Percentiles rank a stretch among this genome's conserved stretches.
These are phyloP conservation scores for Branchellion lobata DNA, from an alignment of 2,888 invertebrate genomes.

Conservation along the genomic window DNA sequence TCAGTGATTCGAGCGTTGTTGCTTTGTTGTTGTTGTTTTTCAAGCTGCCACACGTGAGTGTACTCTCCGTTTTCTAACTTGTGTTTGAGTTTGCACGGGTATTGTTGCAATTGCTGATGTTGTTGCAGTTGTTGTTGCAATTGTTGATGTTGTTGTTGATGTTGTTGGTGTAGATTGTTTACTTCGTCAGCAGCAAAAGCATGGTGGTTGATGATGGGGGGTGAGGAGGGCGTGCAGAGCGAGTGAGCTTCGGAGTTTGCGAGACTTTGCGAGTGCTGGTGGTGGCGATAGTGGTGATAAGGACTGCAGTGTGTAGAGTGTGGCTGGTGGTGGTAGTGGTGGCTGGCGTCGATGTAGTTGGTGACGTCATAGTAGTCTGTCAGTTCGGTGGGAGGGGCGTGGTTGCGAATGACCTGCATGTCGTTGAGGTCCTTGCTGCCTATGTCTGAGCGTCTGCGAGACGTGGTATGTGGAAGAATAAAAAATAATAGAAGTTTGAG, in stretches of 20 bases:
- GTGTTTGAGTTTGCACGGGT: constrained; percentile 41
- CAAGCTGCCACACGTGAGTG: constrained; percentile 50
- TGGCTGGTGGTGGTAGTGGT: constrained; percentile 20
- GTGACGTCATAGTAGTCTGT: constrained; percentile 35
- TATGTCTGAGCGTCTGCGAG: neutral
- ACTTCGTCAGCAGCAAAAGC: neutral
- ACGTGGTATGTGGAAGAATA: no score
- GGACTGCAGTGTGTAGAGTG: constrained; percentile 12
- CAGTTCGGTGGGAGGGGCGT: constrained; percentile 33
- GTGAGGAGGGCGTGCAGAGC: neutral
- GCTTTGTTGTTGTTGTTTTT: constrained; percentile 19
- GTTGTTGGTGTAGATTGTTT: constrained; percentile 23
- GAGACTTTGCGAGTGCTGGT: constrained; percentile 1
- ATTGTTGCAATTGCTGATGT: constrained; percentile 21
- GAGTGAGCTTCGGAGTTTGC: neutral
- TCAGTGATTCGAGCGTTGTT: no score
- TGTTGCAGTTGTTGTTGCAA: constrained; percentile 36
- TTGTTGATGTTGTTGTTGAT: constrained; percentile 37
- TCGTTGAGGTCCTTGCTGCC: neutral
- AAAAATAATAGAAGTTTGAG: no score
- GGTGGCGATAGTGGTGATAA: constrained; percentile 30
- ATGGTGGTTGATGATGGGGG: constrained; percentile 12
- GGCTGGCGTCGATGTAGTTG: neutral
- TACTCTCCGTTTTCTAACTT: constrained; percentile 46
- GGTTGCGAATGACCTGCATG: constrained; percentile 9